A percentile compares a stretch with the other conserved stretches of the same genome.
These are phyloP conservation scores for Hafferia zeledoni DNA, from an alignment of 2,797 vertebrate genomes.

Conservation along the genomic window DNA sequence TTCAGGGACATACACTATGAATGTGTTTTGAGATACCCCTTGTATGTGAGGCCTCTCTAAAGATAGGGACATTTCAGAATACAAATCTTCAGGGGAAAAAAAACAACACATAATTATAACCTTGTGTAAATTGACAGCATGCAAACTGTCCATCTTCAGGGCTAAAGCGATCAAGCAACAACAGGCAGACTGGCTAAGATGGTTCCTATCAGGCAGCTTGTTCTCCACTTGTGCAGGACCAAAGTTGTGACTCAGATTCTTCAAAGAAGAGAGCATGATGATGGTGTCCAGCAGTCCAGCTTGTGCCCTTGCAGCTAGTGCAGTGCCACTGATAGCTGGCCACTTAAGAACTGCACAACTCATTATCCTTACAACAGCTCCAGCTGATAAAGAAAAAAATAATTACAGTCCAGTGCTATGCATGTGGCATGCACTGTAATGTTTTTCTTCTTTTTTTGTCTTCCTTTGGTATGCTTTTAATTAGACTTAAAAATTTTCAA, in stretches of 20 bases:
- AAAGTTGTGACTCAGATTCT: background rate
- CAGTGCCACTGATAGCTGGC: background rate
- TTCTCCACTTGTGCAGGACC: background rate
- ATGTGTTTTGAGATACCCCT: background rate
- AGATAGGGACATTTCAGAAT: background rate
- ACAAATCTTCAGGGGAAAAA: background rate
- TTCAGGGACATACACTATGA: background rate
- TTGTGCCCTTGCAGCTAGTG: background rate
- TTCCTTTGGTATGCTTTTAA: background rate
- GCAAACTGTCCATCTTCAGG: background rate
- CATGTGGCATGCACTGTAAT: background rate
- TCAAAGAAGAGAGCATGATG: fast-evolving
- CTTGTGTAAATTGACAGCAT: background rate
- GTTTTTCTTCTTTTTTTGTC: background rate
- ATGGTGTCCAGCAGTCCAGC: background rate
- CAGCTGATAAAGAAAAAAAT: background rate
- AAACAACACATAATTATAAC: background rate
- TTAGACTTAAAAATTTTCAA: background rate
- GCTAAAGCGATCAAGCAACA: background rate
- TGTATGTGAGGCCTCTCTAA: background rate
- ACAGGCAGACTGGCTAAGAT: background rate
- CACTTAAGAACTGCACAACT: background rate
- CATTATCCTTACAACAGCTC: background rate
- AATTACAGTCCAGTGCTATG: background rate
- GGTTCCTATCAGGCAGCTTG: background rate